Base-by-base conservation (phyloP, 2,888 invertebrate genomes). In the Epirrhoe alternata region DNA sequence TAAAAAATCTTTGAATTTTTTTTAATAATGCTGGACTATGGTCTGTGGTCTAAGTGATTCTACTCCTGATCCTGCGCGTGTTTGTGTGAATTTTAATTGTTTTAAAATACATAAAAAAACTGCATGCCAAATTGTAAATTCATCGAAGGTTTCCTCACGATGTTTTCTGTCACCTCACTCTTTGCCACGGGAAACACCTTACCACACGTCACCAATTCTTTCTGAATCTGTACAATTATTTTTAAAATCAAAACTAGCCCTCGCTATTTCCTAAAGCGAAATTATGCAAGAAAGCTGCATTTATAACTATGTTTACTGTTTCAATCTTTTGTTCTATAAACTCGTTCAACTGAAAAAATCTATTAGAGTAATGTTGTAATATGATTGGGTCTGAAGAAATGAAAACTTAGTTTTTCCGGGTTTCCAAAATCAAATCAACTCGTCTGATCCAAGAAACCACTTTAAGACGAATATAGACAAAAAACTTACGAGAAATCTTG, bases 381-480 rank as follows among this genome's bases (percentile, higher is more conserved):
- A 76, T 81, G 77, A 82, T 76, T 64, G 64, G 53, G 45, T 56
- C 59, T 60, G 74, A 79, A 78, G 69, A 76, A 74, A 75, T 66
- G 24, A 42, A 77, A 78, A 79, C 79, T 79, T 77, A 76, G 80
- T 82, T 82, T 74, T 75, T 74, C 24, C 24, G 24, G 24, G 1
- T 24, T 24, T n/a, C 71, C 75, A 76, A 75, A 78, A 81, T 80
- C 77, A 82, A 82, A 83, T 76, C 79, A 74, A 71, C 69, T 72
- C 73, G 70, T 80, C 77, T 73, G 77, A 75, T 76, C 83, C 76
- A 52, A 70, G 64, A 74, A 62, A 71, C 69, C 74, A 62, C 73
- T 79, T 76, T 71, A 62, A 77, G 74, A 78, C 74, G 75, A 77
- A 74, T 74, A 76, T 77, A 78, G 74, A 79, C 74, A 82, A 82